A percentile compares a stretch with the other conserved stretches of the same genome.
Evolutionary conservation across 2,888 invertebrate species (phyloP).

Genomic region (Apodemia duryi): DNA sequence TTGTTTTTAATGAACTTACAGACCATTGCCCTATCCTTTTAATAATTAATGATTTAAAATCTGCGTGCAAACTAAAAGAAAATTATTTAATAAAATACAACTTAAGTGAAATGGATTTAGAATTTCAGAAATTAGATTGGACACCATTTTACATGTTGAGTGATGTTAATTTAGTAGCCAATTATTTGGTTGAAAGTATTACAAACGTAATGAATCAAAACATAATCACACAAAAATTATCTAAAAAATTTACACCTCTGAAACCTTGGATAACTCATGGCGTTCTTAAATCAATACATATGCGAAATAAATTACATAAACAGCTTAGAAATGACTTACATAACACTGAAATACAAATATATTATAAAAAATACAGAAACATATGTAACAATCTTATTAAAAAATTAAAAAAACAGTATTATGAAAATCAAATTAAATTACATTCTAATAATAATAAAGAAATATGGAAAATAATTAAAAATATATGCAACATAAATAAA

Average conservation of each 20-base stretch:
- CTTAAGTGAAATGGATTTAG: too few species aligned
- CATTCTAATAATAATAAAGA: not conserved
- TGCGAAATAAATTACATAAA: constrained; percentile 1
- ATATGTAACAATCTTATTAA: not conserved
- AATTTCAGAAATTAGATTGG: too few species aligned
- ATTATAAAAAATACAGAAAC: not conserved
- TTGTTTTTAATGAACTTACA: not conserved
- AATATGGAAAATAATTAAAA: constrained; percentile 2
- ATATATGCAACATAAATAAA: not conserved
- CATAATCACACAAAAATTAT: too few species aligned
- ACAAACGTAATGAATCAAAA: not conserved
- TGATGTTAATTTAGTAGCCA: too few species aligned
- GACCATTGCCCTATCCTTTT: not conserved
- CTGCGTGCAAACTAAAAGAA: too few species aligned
- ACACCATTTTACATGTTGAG: too few species aligned
- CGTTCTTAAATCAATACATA: not conserved
- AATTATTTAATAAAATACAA: too few species aligned
- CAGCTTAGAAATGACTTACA: not conserved
- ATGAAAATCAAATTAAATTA: constrained; percentile 2
- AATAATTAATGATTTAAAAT: too few species aligned
- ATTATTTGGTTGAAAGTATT: too few species aligned
- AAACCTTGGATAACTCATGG: not conserved
- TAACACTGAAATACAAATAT: not conserved
- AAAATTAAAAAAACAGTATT: not conserved
- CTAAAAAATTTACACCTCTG: not conserved